phyloP scores from a whole-genome alignment of 23 tunicate genomes.

The Styela clava region DNA sequence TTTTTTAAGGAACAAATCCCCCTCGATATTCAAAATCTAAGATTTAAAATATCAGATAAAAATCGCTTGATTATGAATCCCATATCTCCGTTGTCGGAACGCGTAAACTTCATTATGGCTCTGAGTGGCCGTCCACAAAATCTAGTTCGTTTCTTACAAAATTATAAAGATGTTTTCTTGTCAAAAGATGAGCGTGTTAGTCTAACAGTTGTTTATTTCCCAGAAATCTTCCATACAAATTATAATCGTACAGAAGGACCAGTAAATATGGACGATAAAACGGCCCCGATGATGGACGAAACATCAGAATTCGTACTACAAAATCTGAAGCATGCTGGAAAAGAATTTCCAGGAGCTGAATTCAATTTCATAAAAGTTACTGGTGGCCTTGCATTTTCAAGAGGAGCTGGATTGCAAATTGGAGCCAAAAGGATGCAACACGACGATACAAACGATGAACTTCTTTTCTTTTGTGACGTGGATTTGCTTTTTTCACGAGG shows the following conservation, averaged over 20 bases:
- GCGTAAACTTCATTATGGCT: constrained; percentile 64
- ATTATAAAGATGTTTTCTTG: constrained; percentile 62
- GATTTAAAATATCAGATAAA: too few species aligned
- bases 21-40: not conserved
- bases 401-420: constrained; percentile 13
- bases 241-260: not conserved
- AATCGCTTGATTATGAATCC: not conserved
- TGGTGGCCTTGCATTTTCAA: constrained; percentile 1
- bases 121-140: constrained; percentile 62
- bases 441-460: not conserved
- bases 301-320: not conserved
- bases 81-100: not conserved
- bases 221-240: not conserved
- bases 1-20: not conserved
- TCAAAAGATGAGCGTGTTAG: constrained; percentile 40
- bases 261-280: not conserved
- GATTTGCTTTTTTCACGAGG: not conserved
- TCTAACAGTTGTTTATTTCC: constrained; percentile 44
- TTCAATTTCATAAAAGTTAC: not conserved
- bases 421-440: not conserved
- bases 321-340: not conserved
- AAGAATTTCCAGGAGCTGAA: not conserved
- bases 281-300: not conserved
- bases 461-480: constrained; percentile 20
- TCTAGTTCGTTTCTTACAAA: constrained; percentile 50